Evolutionary conservation across 2,113 vertebrate genomes (phyloP), one percentile per base, ranked within the genome.

Genomic region (Amia ocellicauda): DNA sequence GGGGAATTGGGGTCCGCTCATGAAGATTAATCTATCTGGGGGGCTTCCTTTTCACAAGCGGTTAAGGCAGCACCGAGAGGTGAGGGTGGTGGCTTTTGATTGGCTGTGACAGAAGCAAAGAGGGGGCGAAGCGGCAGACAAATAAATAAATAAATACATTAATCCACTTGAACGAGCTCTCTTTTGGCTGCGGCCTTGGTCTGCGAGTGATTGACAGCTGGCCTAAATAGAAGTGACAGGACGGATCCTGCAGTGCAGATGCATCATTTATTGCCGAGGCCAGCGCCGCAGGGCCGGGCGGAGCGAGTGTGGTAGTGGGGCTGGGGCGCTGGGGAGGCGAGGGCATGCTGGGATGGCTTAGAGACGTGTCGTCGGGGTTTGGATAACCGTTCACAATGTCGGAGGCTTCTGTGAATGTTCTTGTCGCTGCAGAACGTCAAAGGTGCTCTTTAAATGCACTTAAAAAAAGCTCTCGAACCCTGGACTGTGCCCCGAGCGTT

Each of bases 131-230:
- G n/a, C n/a, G n/a, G n/a, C n/a, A n/a, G n/a, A n/a, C n/a, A n/a
- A n/a, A n/a, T n/a, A n/a, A n/a, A n/a, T n/a, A n/a, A n/a, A n/a
- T n/a, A n/a, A n/a, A n/a, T n/a, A n/a, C n/a, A n/a, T n/a, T n/a
- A 26, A 40, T 58, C 7, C 68, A 64, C 52, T 58, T 58, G 64
- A 69, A 64, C 72, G 42, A 80, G 77, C 72, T 67, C 70, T 62
- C 45, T n/a, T n/a, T 61, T 47, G 59, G 68, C 43, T 31, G 74
- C 64, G 70, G 60, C 72, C 52, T 22, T 31, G 23, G 42, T 64
- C 8, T 59, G 68, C 83, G 80, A 83, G 80, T 86, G 85, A 83
- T 75, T 64, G 52, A 80, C 74, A 75, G 71, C 62, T 87, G 80
- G 79, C 80, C 83, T 74, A 83, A 80, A 84, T 82, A 70, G 81